Evolutionary conservation across 2,113 vertebrate genomes (phyloP).

Genomic region (Seriola aureovittata): DNA sequence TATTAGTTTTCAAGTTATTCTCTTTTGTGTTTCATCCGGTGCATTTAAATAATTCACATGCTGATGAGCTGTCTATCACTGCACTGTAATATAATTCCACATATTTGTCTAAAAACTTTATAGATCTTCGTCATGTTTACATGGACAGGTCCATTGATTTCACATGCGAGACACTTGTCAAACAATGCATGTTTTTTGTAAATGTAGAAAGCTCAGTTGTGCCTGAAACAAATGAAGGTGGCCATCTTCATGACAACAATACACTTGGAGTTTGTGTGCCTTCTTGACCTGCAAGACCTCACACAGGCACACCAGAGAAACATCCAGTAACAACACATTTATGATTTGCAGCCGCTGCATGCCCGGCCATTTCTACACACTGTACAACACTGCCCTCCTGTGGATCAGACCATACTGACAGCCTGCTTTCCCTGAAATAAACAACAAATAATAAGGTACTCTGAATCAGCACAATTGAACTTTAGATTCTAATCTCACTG

Average conservation of each 20-base stretch:
- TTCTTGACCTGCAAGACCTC: conserved; percentile 3
- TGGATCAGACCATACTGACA: conserved; percentile 56
- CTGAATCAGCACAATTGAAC: background rate
- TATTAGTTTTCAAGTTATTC: conserved; percentile 23
- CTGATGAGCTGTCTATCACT: background rate
- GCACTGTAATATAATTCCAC: background rate
- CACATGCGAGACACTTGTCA: background rate
- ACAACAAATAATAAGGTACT: background rate
- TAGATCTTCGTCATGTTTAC: background rate
- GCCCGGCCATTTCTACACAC: background rate
- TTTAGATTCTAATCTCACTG: background rate
- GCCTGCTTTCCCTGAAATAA: background rate
- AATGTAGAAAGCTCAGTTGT: background rate
- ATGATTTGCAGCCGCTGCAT: conserved; percentile 5
- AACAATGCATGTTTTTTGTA: background rate
- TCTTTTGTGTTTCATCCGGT: background rate
- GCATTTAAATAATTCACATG: conserved; percentile 1
- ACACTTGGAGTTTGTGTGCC: background rate
- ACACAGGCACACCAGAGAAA: background rate
- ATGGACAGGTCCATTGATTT: background rate
- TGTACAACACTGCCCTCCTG: conserved; percentile 78
- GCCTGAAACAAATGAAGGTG: background rate
- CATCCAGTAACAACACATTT: conserved; percentile 7
- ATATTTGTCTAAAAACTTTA: background rate
- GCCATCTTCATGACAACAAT: background rate